A percentile compares a stretch with the other conserved stretches of the same genome.
Evolutionary conservation across 2,113 vertebrate species (phyloP).

Genomic region (Tapirus terrestris): DNA sequence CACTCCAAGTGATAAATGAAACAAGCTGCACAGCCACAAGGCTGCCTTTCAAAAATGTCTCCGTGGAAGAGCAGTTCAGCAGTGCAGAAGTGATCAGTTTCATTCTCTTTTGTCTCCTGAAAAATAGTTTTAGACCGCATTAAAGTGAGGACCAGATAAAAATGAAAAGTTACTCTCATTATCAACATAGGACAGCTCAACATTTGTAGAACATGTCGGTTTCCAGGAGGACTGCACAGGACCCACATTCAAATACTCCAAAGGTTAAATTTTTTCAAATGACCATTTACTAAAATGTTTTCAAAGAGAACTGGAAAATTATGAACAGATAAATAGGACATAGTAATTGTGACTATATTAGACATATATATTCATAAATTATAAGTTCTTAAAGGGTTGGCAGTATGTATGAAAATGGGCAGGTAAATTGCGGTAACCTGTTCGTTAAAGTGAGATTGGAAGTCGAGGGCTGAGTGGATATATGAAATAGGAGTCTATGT

Average conservation of each 20-base stretch:
- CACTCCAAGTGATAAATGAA: fast-evolving
- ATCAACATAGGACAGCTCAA: background rate
- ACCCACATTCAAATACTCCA: background rate
- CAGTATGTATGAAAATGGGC: background rate
- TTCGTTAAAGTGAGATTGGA: background rate
- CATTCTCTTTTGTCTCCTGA: background rate
- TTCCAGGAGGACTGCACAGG: background rate
- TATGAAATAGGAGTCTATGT: background rate
- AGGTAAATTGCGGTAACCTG: background rate
- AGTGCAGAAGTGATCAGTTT: background rate
- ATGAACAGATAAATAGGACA: background rate
- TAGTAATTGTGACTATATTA: background rate
- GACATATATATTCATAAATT: background rate
- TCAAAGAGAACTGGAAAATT: slow-evolving; percentile 28
- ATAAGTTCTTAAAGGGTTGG: background rate
- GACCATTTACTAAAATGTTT: background rate
- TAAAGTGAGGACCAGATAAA: background rate
- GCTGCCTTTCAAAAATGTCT: background rate
- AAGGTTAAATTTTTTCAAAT: background rate
- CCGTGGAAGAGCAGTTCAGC: background rate
- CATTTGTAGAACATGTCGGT: background rate
- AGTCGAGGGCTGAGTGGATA: background rate
- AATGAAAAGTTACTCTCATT: background rate
- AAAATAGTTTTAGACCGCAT: background rate
- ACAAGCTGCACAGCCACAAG: fast-evolving